A percentile compares a stretch with the other conserved stretches of the same genome.
Evolutionary conservation across 2,888 invertebrate genomes (phyloP).

Genomic region (Lasius platythorax): DNA sequence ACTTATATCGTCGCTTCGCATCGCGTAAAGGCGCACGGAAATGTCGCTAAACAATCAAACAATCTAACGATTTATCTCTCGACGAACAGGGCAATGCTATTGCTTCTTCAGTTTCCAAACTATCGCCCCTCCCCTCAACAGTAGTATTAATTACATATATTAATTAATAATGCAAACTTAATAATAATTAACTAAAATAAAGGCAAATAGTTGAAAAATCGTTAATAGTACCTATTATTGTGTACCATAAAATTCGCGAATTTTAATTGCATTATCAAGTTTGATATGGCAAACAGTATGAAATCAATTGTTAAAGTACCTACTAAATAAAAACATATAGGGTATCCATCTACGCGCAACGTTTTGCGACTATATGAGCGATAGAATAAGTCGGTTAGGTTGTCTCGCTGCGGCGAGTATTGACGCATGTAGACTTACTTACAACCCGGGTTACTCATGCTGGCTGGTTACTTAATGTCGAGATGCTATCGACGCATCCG

Average conservation of each 20-base stretch:
- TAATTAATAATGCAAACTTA: background rate
- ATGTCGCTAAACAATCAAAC: slow-evolving; percentile 61
- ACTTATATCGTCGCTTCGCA: background rate
- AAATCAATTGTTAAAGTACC: background rate
- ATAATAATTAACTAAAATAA: background rate
- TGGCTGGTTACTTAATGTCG: slow-evolving; percentile 69
- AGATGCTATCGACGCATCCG: slow-evolving; percentile 71
- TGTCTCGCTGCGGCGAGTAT: slow-evolving; percentile 27
- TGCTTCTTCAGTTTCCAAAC: slow-evolving; percentile 79
- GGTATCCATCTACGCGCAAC: background rate
- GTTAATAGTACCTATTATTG: background rate
- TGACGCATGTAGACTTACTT: slow-evolving; percentile 39
- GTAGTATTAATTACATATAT: background rate
- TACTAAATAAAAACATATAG: background rate
- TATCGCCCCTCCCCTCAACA: background rate
- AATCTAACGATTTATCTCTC: slow-evolving; percentile 43
- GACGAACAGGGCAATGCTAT: slow-evolving; percentile 73
- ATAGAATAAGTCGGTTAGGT: slow-evolving; percentile 2
- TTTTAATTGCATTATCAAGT: background rate
- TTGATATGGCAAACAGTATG: background rate
- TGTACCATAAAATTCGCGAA: background rate
- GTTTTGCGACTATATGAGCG: background rate
- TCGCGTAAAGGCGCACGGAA: slow-evolving; percentile 24
- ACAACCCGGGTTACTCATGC: slow-evolving; percentile 36
- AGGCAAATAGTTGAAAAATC: background rate